Percentiles rank a stretch among this genome's conserved stretches.
phyloP scores from a whole-genome alignment of 2,888 invertebrate genomes.

The Leuctra nigra region DNA sequence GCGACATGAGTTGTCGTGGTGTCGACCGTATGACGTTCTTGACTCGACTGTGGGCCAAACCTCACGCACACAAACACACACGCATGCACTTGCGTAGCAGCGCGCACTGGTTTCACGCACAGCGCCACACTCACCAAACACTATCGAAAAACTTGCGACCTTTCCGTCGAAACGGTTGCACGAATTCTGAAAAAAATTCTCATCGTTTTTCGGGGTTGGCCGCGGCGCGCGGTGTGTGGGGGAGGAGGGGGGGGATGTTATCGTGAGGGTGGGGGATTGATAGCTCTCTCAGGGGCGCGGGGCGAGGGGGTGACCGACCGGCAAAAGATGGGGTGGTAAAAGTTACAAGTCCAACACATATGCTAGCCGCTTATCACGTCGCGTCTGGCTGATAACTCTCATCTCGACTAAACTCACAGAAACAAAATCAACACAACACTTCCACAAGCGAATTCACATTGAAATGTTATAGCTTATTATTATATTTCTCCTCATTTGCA shows the following conservation, averaged over 20 bases:
- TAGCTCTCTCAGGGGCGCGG: conserved; percentile 14
- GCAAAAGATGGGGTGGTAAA: too few species aligned
- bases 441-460: too few species aligned
- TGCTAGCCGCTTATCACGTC: too few species aligned
- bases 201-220: conserved; percentile 14
- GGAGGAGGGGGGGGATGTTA: background rate
- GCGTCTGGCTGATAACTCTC: too few species aligned
- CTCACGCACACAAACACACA: conserved; percentile 22
- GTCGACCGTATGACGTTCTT: conserved; percentile 1
- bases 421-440: too few species aligned
- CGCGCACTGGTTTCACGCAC: conserved; percentile 38
- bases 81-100: conserved; percentile 21
- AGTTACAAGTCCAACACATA: too few species aligned
- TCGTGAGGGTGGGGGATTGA: conserved; percentile 14
- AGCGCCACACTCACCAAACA: conserved; percentile 30
- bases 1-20: conserved; percentile 1
- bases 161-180: conserved; percentile 24
- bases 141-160: conserved; percentile 24
- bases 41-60: conserved; percentile 18
- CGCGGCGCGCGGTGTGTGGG: background rate
- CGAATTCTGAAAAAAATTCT: conserved; percentile 13
- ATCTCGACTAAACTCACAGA: too few species aligned
- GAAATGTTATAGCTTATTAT: too few species aligned
- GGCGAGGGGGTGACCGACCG: background rate
- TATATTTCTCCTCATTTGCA: too few species aligned